These are phyloP conservation scores for Toxotes chatareus DNA, from an alignment of 2,113 vertebrate genomes.

Conservation along the genomic window DNA sequence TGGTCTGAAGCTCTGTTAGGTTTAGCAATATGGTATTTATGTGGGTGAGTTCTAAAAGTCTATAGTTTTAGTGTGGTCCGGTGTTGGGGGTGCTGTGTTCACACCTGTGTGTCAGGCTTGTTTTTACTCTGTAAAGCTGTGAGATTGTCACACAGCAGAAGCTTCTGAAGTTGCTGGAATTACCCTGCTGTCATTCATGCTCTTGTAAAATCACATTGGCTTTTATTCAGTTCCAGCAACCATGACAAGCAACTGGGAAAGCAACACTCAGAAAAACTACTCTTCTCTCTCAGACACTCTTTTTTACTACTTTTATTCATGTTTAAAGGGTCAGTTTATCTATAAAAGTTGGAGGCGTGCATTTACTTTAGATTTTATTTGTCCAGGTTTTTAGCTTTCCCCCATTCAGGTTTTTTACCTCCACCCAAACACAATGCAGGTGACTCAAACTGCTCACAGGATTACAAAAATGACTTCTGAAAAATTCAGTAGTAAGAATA, in stretches of 20 bases:
- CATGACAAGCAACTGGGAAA: slow-evolving; percentile 39
- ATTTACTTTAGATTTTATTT: background rate
- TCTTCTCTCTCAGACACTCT: background rate
- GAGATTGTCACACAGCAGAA: slow-evolving; percentile 45
- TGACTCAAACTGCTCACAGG: slow-evolving; percentile 1
- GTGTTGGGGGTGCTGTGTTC: slow-evolving; percentile 41
- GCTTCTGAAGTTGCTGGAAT: slow-evolving; percentile 53
- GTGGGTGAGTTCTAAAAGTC: slow-evolving; percentile 45
- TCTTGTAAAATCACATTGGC: slow-evolving; percentile 43
- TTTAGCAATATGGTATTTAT: slow-evolving; percentile 40
- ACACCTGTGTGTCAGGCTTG: slow-evolving; percentile 39
- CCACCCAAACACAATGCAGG: background rate
- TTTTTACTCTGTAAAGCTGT: slow-evolving; percentile 32
- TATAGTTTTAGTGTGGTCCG: slow-evolving; percentile 21
- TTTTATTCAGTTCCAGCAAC: slow-evolving; percentile 44
- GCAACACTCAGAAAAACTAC: slow-evolving; percentile 3
- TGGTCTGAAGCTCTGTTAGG: slow-evolving; percentile 19
- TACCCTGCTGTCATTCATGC: slow-evolving; percentile 48
- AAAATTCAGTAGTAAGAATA: background rate
- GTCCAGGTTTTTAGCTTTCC: background rate
- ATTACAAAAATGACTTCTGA: background rate
- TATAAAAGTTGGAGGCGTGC: background rate
- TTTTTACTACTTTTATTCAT: slow-evolving; percentile 17
- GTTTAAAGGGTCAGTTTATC: slow-evolving; percentile 7
- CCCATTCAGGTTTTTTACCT: background rate